Percentiles rank a stretch among this genome's conserved stretches.
phyloP scores from a whole-genome alignment of 2,888 invertebrate species.

The Pyrrhosoma nymphula region DNA sequence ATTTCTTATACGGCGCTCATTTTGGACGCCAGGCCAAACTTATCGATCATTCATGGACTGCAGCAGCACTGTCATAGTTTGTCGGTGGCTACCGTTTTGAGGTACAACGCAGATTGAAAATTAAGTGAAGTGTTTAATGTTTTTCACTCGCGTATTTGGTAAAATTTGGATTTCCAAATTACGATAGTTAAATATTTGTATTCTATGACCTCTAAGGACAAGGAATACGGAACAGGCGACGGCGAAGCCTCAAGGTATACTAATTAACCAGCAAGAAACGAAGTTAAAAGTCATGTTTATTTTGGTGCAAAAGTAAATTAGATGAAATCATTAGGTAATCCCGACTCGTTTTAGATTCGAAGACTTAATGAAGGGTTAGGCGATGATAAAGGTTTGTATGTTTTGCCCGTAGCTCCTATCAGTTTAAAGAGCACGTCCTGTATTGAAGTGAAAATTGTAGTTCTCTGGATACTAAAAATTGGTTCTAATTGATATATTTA shows the following conservation, averaged over 20 bases:
- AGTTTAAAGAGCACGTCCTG: conserved; percentile 58
- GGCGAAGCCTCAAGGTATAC: conserved; percentile 72
- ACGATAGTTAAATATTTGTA: conserved; percentile 68
- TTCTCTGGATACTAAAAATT: neutral
- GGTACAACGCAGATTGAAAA: conserved; percentile 66
- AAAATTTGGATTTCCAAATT: conserved; percentile 58
- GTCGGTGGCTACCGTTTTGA: conserved; percentile 58
- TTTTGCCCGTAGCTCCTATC: conserved; percentile 53
- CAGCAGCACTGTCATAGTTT: conserved; percentile 66
- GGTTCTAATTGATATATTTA: conserved; percentile 29
- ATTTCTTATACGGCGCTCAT: conserved; percentile 65
- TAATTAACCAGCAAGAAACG: conserved; percentile 67
- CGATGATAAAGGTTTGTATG: conserved; percentile 63
- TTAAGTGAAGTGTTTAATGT: conserved; percentile 57
- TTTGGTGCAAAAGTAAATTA: conserved; percentile 57
- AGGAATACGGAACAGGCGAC: conserved; percentile 71
- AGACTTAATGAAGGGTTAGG: conserved; percentile 43
- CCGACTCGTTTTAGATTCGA: conserved; percentile 54
- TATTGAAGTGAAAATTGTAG: conserved; percentile 40
- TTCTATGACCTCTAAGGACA: conserved; percentile 73
- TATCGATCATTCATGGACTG: conserved; percentile 67
- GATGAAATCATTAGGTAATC: conserved; percentile 52
- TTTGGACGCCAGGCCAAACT: conserved; percentile 66
- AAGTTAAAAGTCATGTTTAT: conserved; percentile 66
- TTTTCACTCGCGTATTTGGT: conserved; percentile 32